Evolutionary conservation across 2,113 vertebrate genomes (phyloP), one percentile per base, ranked within the genome.

Genomic region (Rhinoderma darwinii): DNA sequence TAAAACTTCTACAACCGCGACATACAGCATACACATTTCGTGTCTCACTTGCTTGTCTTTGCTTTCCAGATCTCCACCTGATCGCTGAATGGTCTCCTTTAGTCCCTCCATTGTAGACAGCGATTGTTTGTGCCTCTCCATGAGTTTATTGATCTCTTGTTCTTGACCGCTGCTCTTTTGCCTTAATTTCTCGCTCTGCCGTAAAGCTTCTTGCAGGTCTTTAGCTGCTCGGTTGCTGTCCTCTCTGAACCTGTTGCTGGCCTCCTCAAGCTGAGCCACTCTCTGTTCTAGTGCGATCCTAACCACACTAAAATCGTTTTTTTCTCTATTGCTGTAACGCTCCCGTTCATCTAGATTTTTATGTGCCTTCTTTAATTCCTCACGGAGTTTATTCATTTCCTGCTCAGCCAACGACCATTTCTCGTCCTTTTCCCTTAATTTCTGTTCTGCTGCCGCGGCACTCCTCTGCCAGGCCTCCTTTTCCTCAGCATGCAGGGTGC

Each of bases 1-100:
- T 68, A 18, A 6, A 12, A 56, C 9, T 1, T 25, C 18, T 56
- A 22, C 8, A 22, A 56, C 22, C 22, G 4, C 9, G 44, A 47
- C 44, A 47, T 25, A 5, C 54, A 56, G 18, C 11, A 6, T 44
- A 43, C 37, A 44, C 9, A 47, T 12, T 30, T 30, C 32, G 5
- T 4, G 5, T 15, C 83, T 79, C 89, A 99, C 98, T 97, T 98
- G 97, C 89, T 96, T 98, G 89, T 99, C 98, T 93, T 99, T 99
- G 18, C 95, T 94, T 89, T 98, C 96, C 2, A 98, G 96, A 89
- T 98, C 97, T 89, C 96, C 94, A 0, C 96, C 95, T 1, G 98
- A 99, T 0, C 93, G 94, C 90, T 98, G 96, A 87, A 99, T 99
- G 70, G 96, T 96, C 89, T 91, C 96, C 93, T 99, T 96, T 44